Evolutionary conservation across 2,113 vertebrate species (phyloP).

Genomic region (Excalfactoria chinensis): DNA sequence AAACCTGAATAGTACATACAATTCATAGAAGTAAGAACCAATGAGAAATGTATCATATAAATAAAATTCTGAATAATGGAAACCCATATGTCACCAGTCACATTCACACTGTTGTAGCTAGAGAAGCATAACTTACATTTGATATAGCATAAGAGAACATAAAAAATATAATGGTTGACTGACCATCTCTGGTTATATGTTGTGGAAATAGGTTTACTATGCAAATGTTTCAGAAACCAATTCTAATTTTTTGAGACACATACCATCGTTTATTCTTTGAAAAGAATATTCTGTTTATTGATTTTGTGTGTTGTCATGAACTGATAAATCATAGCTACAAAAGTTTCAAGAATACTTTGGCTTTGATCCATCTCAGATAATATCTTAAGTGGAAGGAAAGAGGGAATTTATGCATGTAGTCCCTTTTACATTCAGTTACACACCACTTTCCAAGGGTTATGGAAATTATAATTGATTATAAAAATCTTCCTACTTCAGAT

Average conservation of each 20-base stretch:
- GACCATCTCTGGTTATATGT: not conserved
- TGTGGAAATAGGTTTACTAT: not conserved
- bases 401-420: not conserved
- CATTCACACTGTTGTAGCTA: not conserved
- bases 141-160: not conserved
- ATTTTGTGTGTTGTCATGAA: not conserved
- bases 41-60: not conserved
- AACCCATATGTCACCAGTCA: not conserved
- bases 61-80: not conserved
- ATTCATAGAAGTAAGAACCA: not conserved
- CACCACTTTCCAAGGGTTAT: not conserved
- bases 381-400: not conserved
- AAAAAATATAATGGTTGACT: not conserved
- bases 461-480: not conserved
- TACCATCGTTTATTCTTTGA: not conserved
- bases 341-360: not conserved
- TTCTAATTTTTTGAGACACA: not conserved
- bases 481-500: not conserved
- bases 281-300: not conserved
- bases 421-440: not conserved
- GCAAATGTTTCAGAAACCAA: not conserved
- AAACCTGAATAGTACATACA: not conserved
- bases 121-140: accelerated
- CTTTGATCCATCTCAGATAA: not conserved
- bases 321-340: not conserved